Conservation (phyloP, 2,113 vertebrate species). For the Phylloscopus trochilus region DNA sequence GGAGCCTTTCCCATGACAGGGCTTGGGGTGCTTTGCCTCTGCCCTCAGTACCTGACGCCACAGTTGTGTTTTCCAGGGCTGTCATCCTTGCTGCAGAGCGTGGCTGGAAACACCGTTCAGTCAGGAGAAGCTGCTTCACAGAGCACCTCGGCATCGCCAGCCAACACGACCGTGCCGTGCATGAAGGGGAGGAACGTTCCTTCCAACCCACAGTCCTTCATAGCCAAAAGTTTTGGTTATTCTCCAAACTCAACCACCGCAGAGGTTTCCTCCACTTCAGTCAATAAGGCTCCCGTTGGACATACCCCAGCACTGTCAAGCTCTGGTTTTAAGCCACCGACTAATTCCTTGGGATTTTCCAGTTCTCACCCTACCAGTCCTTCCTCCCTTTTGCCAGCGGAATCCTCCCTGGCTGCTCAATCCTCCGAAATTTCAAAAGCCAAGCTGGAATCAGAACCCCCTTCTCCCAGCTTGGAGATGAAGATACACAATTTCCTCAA, state of each 20-base stretch:
- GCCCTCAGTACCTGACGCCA: background rate
- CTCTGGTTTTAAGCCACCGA: slow-evolving; percentile 71
- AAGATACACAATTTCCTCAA: slow-evolving; percentile 98
- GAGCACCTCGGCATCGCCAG: slow-evolving; percentile 67
- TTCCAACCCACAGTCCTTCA: slow-evolving; percentile 62
- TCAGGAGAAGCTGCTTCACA: slow-evolving; percentile 57
- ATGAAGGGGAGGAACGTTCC: slow-evolving; percentile 65
- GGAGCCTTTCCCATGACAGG: background rate
- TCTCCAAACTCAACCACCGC: slow-evolving; percentile 76
- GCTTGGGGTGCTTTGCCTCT: background rate
- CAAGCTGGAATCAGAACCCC: slow-evolving; percentile 72
- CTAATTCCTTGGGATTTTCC: slow-evolving; percentile 69
- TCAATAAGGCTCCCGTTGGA: slow-evolving; percentile 72
- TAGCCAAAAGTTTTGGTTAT: slow-evolving; percentile 71
- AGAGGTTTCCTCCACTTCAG: slow-evolving; percentile 79
- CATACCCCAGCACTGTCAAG: slow-evolving; percentile 63
- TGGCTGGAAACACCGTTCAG: slow-evolving; percentile 76
- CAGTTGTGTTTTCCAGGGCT: slow-evolving; percentile 73
- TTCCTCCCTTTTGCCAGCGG: slow-evolving; percentile 65
- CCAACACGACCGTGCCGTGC: slow-evolving; percentile 37
- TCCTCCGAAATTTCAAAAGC: slow-evolving; percentile 69
- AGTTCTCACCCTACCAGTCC: slow-evolving; percentile 58
- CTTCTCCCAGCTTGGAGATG: slow-evolving; percentile 90
- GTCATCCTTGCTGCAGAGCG: slow-evolving; percentile 91
- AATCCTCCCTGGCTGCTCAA: slow-evolving; percentile 67